Conservation (phyloP, 2,113 vertebrate genomes). For the Eclectus roratus region DNA sequence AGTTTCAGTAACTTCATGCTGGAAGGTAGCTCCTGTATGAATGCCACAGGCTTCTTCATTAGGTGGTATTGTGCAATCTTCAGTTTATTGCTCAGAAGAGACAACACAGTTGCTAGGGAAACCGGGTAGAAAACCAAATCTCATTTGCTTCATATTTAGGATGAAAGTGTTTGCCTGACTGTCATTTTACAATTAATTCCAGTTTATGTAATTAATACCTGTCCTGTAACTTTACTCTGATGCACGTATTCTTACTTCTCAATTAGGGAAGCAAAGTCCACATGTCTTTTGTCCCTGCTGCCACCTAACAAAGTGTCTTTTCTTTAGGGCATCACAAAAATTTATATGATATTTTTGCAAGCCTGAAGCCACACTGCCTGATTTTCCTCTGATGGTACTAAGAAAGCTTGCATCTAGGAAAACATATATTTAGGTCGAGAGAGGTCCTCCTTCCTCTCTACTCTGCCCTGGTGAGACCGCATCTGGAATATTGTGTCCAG, state of each 20-base stretch:
- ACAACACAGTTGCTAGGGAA: neutral
- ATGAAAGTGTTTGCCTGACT: neutral
- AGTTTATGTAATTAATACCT: neutral
- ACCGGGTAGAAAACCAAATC: neutral
- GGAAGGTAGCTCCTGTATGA: neutral
- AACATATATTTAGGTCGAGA: too few species aligned
- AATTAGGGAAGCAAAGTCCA: neutral
- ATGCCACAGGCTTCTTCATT: neutral
- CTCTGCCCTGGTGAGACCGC: too few species aligned
- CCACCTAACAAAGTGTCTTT: neutral
- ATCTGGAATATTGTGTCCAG: too few species aligned
- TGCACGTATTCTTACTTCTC: fast-evolving
- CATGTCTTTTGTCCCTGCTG: neutral
- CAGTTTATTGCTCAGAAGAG: fast-evolving
- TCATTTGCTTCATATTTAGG: neutral
- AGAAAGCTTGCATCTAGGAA: neutral
- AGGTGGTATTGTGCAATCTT: too few species aligned
- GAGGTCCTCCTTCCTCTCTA: too few species aligned
- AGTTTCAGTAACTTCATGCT: neutral
- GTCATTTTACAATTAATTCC: neutral
- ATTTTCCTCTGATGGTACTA: neutral
- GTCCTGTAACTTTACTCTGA: neutral
- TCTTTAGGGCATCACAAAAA: neutral
- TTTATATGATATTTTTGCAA: neutral
- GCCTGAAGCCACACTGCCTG: neutral